Conservation (phyloP, 2,888 invertebrate genomes). For the Cybosia mesomella region DNA sequence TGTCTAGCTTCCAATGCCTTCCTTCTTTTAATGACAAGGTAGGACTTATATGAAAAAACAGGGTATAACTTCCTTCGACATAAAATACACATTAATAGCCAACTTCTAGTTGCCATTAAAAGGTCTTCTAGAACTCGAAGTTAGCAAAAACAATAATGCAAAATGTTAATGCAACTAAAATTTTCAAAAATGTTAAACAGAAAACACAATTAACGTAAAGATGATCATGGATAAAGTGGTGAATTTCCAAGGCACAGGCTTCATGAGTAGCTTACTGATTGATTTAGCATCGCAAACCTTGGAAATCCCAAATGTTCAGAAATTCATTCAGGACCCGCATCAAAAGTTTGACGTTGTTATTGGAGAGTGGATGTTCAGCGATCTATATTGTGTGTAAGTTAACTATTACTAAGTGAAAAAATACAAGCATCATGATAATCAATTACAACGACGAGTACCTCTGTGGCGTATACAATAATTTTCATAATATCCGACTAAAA, state of each 20-base stretch:
- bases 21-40: too few species aligned
- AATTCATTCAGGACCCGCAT: conserved; percentile 55
- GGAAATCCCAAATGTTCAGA: conserved; percentile 49
- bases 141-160: background rate
- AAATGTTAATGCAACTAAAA: background rate
- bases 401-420: background rate
- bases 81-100: too few species aligned
- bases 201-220: conserved; percentile 47
- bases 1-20: too few species aligned
- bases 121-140: background rate
- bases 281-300: conserved; percentile 42
- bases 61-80: too few species aligned
- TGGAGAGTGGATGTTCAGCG: conserved; percentile 67
- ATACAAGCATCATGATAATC: background rate
- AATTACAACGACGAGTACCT: too few species aligned
- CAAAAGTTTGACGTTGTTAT: conserved; percentile 64
- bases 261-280: conserved; percentile 36
- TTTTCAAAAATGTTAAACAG: conserved; percentile 35
- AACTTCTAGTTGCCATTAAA: too few species aligned
- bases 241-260: conserved; percentile 24
- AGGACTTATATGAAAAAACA: too few species aligned
- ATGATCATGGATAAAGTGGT: conserved; percentile 50
- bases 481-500: too few species aligned
- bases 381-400: conserved; percentile 60
- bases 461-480: too few species aligned